Conservation (phyloP, 2,888 invertebrate genomes). For the Megamerina dolium region DNA sequence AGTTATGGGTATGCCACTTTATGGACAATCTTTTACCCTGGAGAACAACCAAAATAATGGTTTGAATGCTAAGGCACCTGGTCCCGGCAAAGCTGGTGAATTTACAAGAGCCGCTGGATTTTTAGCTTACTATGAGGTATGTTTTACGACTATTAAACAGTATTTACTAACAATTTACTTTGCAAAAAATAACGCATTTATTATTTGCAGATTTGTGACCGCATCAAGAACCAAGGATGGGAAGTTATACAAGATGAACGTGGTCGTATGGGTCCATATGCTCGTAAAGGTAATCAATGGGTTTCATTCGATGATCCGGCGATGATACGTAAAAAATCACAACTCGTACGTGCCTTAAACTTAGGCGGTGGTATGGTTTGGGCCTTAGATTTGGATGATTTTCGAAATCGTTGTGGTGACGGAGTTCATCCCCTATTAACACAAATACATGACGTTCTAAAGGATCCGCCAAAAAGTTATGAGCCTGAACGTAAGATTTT, state of each 20-base stretch:
- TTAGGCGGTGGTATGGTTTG: constrained; percentile 87
- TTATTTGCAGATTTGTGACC: constrained; percentile 73
- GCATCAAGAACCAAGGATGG: constrained; percentile 71
- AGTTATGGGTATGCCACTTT: constrained; percentile 84
- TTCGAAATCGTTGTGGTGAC: constrained; percentile 70
- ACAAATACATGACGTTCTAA: constrained; percentile 67
- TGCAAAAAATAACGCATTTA: neutral
- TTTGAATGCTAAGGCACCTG: constrained; percentile 68
- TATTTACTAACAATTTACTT: neutral
- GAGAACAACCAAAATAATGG: constrained; percentile 58
- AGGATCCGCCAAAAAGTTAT: constrained; percentile 47
- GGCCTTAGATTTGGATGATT: constrained; percentile 86
- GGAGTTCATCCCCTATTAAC: constrained; percentile 75
- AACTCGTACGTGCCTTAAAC: constrained; percentile 67
- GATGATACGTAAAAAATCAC: constrained; percentile 72
- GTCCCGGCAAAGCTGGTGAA: constrained; percentile 78
- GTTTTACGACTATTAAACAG: too few species aligned
- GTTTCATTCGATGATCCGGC: constrained; percentile 81
- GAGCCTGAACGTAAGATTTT: constrained; percentile 40
- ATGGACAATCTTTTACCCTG: constrained; percentile 78
- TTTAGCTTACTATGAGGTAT: constrained; percentile 79
- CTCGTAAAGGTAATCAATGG: constrained; percentile 84
- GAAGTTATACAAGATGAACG: constrained; percentile 71
- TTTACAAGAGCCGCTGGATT: constrained; percentile 81
- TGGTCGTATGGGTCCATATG: constrained; percentile 80